Evolutionary conservation across 2,888 invertebrate species (phyloP).

Genomic region (Teleogryllus oceanicus): DNA sequence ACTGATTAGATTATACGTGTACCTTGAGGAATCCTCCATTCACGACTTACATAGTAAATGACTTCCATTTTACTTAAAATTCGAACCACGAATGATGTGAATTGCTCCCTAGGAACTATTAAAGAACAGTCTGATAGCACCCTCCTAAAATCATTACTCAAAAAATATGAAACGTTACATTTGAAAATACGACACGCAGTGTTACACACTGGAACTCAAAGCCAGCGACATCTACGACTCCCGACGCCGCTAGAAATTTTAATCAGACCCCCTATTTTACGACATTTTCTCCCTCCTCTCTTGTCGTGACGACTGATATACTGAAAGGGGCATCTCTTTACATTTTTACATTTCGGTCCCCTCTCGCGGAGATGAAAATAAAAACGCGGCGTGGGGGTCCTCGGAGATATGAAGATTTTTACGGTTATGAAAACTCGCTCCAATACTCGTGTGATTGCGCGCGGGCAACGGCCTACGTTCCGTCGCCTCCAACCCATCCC

Average conservation of each 20-base stretch:
- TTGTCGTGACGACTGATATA: neutral
- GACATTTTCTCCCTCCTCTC: neutral
- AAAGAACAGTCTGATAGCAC: too few species aligned
- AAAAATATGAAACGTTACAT: neutral
- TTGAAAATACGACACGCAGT: neutral
- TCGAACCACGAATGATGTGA: too few species aligned
- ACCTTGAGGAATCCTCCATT: too few species aligned
- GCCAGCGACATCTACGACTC: neutral
- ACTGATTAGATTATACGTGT: too few species aligned
- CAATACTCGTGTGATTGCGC: constrained; percentile 18
- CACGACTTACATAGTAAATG: too few species aligned
- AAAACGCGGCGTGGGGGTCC: neutral
- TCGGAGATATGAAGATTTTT: constrained; percentile 3
- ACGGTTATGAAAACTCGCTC: constrained; percentile 7
- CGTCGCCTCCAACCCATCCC: neutral
- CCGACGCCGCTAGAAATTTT: neutral
- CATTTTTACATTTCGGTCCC: constrained; percentile 3
- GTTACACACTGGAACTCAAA: neutral
- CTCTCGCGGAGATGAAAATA: neutral
- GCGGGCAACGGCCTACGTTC: neutral
- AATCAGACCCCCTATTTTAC: constrained; percentile 1
- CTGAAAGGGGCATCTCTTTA: constrained; percentile 1
- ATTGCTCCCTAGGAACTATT: too few species aligned
- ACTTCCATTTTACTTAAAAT: too few species aligned
- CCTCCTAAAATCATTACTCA: too few species aligned